A percentile compares a stretch with the other conserved stretches of the same genome.
Conservation (phyloP, 2,113 vertebrate genomes). For the Actinemys pallida region DNA sequence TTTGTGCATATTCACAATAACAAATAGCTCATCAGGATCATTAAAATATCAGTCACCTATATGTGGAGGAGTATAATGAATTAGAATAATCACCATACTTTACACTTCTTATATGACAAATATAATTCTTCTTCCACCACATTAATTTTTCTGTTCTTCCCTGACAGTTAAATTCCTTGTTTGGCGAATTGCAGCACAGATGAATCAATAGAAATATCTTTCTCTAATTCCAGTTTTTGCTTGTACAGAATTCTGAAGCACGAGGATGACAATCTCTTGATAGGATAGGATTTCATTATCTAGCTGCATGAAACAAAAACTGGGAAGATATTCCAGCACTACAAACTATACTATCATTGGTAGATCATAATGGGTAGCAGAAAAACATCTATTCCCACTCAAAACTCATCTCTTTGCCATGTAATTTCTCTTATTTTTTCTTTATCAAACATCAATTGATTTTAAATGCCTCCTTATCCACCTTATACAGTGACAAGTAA, state of each 20-base stretch:
- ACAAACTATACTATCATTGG: not conserved
- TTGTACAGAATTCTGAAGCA: not conserved
- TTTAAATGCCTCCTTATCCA: slow-evolving; percentile 44
- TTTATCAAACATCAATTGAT: rapidly evolving
- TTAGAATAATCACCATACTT: rapidly evolving
- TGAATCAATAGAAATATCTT: not conserved
- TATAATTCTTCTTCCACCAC: not conserved
- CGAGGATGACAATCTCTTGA: not conserved
- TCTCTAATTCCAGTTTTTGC: not conserved
- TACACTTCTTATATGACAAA: not conserved
- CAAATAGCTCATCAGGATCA: not conserved
- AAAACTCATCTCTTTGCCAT: not conserved
- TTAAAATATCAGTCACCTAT: not conserved
- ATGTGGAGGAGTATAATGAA: not conserved
- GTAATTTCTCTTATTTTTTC: not conserved
- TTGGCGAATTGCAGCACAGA: not conserved
- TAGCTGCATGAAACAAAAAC: not conserved
- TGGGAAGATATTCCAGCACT: not conserved
- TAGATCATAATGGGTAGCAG: not conserved
- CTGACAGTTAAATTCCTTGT: not conserved
- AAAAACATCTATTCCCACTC: not conserved
- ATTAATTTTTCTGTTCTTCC: not conserved
- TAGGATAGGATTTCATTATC: not conserved
- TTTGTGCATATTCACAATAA: not conserved
- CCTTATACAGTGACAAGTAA: slow-evolving; percentile 1